Percentiles rank a stretch among this genome's conserved stretches.
Conservation (phyloP, 2,888 invertebrate genomes). For the Antheraea yamamai region DNA sequence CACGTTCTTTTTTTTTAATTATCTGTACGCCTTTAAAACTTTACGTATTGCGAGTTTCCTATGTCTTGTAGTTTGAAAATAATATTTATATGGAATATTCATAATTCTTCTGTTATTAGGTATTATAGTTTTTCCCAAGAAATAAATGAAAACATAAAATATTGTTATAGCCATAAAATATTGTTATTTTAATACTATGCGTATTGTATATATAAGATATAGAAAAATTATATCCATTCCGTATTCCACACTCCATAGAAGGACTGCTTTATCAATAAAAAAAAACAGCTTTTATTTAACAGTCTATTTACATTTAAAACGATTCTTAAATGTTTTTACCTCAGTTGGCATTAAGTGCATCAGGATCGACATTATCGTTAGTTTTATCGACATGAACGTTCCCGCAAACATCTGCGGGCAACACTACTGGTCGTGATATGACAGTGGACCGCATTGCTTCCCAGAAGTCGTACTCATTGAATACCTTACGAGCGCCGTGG, state of each 20-base stretch:
- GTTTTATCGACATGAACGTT: constrained; percentile 18
- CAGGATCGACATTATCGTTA: neutral
- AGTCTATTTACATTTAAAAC: too few species aligned
- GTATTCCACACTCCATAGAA: neutral
- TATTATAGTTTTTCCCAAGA: neutral
- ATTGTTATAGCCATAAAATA: neutral
- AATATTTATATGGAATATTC: neutral
- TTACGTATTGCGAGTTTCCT: too few species aligned
- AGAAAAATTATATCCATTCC: too few species aligned
- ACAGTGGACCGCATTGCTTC: constrained; percentile 75
- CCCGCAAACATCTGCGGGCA: constrained; percentile 32
- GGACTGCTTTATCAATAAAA: neutral
- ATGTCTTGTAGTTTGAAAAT: neutral
- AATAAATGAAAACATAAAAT: neutral
- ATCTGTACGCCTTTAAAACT: neutral
- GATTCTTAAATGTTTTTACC: neutral
- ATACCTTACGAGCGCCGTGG: constrained; percentile 73
- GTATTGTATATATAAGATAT: too few species aligned
- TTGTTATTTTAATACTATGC: neutral
- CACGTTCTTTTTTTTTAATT: neutral
- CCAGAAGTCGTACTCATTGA: constrained; percentile 76
- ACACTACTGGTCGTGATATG: constrained; percentile 75
- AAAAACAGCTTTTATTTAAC: too few species aligned
- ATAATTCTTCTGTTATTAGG: neutral
- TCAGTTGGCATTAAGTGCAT: neutral